Evolutionary conservation across 2,888 invertebrate genomes (phyloP).

Genomic region (Rosalia funebris): DNA sequence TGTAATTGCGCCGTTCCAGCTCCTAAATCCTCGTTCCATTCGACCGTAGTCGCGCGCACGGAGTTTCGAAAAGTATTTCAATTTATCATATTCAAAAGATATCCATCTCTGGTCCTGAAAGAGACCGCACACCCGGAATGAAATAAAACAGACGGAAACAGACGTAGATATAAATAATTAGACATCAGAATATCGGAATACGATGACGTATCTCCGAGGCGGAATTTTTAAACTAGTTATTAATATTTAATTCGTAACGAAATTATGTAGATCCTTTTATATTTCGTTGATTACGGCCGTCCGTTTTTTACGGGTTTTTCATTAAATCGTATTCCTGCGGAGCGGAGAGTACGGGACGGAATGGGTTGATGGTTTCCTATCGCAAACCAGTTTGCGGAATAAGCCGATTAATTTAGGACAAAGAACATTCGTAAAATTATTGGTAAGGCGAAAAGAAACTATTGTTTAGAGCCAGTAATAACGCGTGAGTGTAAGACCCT

Average conservation of each 20-base stretch:
- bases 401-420: constrained; percentile 36
- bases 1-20: neutral
- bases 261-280: constrained; percentile 12
- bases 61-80: neutral
- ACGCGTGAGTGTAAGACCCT: neutral
- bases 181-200: constrained; percentile 55
- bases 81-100: constrained; percentile 14
- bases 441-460: constrained; percentile 12
- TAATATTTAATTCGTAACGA: constrained; percentile 13
- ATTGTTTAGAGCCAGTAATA: constrained; percentile 14
- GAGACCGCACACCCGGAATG: neutral
- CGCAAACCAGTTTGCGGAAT: constrained; percentile 37
- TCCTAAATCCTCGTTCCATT: no score
- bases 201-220: constrained; percentile 40
- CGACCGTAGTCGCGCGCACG: neutral
- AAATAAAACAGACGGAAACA: neutral
- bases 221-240: constrained; percentile 22
- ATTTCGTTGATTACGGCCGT: constrained; percentile 14
- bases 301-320: neutral
- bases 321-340: neutral
- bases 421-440: constrained; percentile 22
- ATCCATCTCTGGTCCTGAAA: neutral
- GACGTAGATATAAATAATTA: constrained; percentile 56
- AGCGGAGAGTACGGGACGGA: neutral
- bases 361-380: constrained; percentile 31